Conservation (phyloP, 2,888 invertebrate genomes). For the Brenthis ino region DNA sequence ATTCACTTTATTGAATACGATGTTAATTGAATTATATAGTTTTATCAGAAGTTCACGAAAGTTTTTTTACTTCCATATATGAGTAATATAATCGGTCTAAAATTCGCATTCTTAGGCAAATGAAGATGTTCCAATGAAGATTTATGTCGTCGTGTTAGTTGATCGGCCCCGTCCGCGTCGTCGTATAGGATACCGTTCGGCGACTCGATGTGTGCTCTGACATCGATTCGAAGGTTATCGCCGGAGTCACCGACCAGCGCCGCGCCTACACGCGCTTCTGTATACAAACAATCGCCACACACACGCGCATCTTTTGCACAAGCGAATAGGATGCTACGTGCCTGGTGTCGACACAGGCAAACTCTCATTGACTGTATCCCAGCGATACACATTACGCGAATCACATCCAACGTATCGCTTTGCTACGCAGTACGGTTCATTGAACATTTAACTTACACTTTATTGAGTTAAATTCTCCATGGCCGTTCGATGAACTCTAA, state of each 20-base stretch:
- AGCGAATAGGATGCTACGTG: slow-evolving; percentile 31
- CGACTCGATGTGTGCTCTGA: slow-evolving; percentile 65
- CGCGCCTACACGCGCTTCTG: slow-evolving; percentile 69
- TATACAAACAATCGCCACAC: slow-evolving; percentile 52
- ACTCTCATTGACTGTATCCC: slow-evolving; percentile 51
- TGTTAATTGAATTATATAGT: slow-evolving; percentile 1
- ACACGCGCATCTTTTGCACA: slow-evolving; percentile 35
- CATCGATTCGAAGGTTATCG: slow-evolving; percentile 79
- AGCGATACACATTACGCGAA: slow-evolving; percentile 49
- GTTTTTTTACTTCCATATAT: slow-evolving; percentile 9
- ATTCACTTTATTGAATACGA: background rate
- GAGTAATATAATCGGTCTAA: slow-evolving; percentile 1
- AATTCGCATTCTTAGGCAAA: slow-evolving; percentile 21
- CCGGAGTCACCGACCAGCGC: slow-evolving; percentile 78
- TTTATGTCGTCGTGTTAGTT: slow-evolving; percentile 34
- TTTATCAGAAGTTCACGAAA: slow-evolving; percentile 13
- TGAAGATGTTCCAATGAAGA: slow-evolving; percentile 19
- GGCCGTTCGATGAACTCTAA: slow-evolving; percentile 36
- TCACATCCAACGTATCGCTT: slow-evolving; percentile 16
- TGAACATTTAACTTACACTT: slow-evolving; percentile 29
- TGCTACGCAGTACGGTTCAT: slow-evolving; percentile 30
- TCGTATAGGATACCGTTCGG: slow-evolving; percentile 55
- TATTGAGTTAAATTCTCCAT: slow-evolving; percentile 35
- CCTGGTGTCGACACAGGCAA: slow-evolving; percentile 41
- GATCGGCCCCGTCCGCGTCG: slow-evolving; percentile 40